Base-by-base conservation (phyloP, 2,113 vertebrate species). In the Neolamprologus sp. region DNA sequence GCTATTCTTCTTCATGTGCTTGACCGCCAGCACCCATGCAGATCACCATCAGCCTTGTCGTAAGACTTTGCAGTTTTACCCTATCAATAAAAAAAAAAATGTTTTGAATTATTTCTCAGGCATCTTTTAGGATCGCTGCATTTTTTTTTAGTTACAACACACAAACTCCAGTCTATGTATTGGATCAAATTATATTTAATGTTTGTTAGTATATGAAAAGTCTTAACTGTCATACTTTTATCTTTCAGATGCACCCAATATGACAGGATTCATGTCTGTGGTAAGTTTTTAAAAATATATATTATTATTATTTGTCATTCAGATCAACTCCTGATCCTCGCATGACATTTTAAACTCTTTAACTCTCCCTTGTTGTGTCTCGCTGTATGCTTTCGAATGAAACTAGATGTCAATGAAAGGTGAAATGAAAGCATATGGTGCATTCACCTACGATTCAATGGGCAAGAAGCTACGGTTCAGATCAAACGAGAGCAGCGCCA, bases 401-500 rank as follows among this genome's bases (percentile, higher is more conserved):
- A 65, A 45, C 26, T 82, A 96, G 96, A 75, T 88, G 53, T 57
- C 55, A 51, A 17, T 85, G 5, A 94, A 93, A 40, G 95, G 92
- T 60, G 94, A 95, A 8, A 5, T 83, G 1, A 94, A 84, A 82
- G 91, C 90, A 9, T 4, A 8, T 1, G 96, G 95, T 5, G 49
- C 90, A 2, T 96, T 94, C 89, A 92, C 90, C n/a, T 96, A 95
- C 2, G 96, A 97, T 81, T 92, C 95, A 5, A 90, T 85, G 88
- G 89, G 88, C 42, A 95, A 93, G 82, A 95, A 95, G 79, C 95
- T 97, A 7, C 94, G 94, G 19, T 96, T 97, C 93, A 95, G 81
- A 60, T 94, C 95, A 21, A 95, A 95, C 8, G 91, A 91, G 28
- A 94, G 91, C 90, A 3, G 47, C 9, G 58, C 82, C 8, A 8